A percentile compares a stretch with the other conserved stretches of the same genome.
Evolutionary conservation across 2,797 vertebrate genomes (phyloP).

Genomic region (Phalloptychus januarius): DNA sequence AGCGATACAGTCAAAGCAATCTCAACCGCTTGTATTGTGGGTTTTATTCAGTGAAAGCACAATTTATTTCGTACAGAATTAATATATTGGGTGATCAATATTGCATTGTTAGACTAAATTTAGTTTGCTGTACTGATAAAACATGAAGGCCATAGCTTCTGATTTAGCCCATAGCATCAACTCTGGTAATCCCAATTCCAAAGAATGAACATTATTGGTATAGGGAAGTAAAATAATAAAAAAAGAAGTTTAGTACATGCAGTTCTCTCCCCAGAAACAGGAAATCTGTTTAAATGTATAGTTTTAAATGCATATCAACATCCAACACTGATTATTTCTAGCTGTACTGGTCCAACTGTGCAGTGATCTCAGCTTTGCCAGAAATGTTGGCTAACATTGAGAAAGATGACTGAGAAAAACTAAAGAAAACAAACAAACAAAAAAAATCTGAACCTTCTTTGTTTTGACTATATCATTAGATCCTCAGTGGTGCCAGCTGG

Average conservation of each 20-base stretch:
- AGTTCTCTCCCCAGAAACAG: constrained; percentile 10
- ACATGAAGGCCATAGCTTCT: constrained; percentile 1
- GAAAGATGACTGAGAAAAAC: constrained; percentile 9
- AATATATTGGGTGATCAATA: constrained; percentile 62
- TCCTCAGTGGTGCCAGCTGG: constrained; percentile 75
- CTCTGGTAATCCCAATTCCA: constrained; percentile 43
- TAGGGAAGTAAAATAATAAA: constrained; percentile 14
- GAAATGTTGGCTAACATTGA: constrained; percentile 10
- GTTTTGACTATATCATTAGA: constrained; percentile 85
- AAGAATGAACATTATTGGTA: constrained; percentile 46
- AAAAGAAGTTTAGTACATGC: constrained; percentile 6
- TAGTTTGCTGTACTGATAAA: neutral
- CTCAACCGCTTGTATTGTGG: constrained; percentile 43
- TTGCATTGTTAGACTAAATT: constrained; percentile 53
- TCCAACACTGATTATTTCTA: constrained; percentile 10
- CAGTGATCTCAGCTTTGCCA: constrained; percentile 26
- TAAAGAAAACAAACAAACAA: neutral
- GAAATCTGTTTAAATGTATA: constrained; percentile 29
- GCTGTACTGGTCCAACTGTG: constrained; percentile 13
- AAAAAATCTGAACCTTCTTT: constrained; percentile 42
- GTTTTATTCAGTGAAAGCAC: constrained; percentile 50
- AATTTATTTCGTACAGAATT: constrained; percentile 62
- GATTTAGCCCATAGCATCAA: constrained; percentile 50
- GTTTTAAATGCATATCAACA: constrained; percentile 21
- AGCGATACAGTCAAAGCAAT: constrained; percentile 89